Percentiles rank a stretch among this genome's conserved stretches.
These are phyloP conservation scores for Hyppa rectilinea DNA, from an alignment of 2,888 invertebrate species.

Conservation along the genomic window DNA sequence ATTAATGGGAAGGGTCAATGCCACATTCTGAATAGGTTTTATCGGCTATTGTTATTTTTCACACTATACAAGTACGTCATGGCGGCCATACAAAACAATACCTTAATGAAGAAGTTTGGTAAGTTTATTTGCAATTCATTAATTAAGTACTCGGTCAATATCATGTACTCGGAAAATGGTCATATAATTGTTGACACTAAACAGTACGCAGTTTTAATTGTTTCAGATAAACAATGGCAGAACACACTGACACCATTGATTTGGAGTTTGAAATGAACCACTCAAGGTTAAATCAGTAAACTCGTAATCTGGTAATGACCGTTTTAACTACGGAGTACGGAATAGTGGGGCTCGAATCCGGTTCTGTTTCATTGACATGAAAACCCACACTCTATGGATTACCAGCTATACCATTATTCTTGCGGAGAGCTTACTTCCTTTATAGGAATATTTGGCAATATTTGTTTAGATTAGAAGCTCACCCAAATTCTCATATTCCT, in stretches of 20 bases:
- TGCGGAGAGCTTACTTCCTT: neutral
- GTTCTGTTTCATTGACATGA: conserved; percentile 64
- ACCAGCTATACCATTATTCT: conserved; percentile 30
- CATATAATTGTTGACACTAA: conserved; percentile 13
- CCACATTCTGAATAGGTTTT: conserved; percentile 2
- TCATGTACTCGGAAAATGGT: conserved; percentile 17
- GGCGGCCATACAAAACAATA: conserved; percentile 24
- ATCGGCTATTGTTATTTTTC: conserved; percentile 31
- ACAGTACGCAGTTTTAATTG: conserved; percentile 64
- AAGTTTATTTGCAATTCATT: conserved; percentile 39
- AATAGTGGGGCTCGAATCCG: conserved; percentile 63
- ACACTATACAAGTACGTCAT: neutral
- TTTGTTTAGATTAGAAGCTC: neutral
- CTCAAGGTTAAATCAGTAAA: conserved; percentile 69
- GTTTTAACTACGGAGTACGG: conserved; percentile 59
- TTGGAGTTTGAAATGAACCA: conserved; percentile 61
- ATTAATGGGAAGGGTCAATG: conserved; percentile 34
- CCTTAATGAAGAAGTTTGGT: conserved; percentile 29
- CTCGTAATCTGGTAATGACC: conserved; percentile 73
- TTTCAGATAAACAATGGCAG: conserved; percentile 72
- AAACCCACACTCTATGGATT: conserved; percentile 33
- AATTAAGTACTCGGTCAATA: conserved; percentile 53
- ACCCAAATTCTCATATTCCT: neutral
- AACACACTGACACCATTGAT: conserved; percentile 69
- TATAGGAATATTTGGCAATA: neutral